Evolutionary conservation across 2,113 vertebrate species (phyloP).

Genomic region (Carollia perspicillata): DNA sequence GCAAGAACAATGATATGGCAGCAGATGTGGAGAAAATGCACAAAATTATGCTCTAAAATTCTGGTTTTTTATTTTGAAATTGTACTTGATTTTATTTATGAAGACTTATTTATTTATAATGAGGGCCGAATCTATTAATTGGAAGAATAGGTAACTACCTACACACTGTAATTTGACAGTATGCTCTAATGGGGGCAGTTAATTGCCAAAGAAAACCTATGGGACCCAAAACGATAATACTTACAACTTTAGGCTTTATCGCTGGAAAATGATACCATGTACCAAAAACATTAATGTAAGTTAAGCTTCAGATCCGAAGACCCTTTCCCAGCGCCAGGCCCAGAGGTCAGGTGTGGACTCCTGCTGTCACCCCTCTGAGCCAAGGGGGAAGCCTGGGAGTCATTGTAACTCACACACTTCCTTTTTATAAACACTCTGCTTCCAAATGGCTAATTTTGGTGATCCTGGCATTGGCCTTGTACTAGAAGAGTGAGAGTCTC

Average conservation of each 20-base stretch:
- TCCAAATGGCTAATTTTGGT: not conserved
- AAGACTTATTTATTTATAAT: not conserved
- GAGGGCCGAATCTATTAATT: not conserved
- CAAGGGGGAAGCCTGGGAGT: not conserved
- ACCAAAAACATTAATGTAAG: not conserved
- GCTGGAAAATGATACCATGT: not conserved
- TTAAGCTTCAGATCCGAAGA: not conserved
- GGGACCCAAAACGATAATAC: not conserved
- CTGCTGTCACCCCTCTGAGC: not conserved
- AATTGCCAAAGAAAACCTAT: not conserved
- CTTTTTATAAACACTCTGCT: not conserved
- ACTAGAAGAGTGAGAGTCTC: not conserved
- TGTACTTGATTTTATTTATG: not conserved
- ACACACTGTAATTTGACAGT: not conserved
- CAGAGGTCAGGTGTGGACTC: not conserved
- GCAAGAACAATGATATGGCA: not conserved
- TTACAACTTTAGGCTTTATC: not conserved
- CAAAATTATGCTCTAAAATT: not conserved
- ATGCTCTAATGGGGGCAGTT: not conserved
- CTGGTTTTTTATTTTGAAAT: not conserved
- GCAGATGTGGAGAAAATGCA: not conserved
- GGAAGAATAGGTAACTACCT: not conserved
- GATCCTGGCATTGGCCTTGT: not conserved
- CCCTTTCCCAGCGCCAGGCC: not conserved
- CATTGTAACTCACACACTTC: not conserved